Evolutionary conservation across 1,140 invertebrate genomes (phyloP), one percentile per base, ranked within the genome.

Genomic region (Saccostrea glomerata): DNA sequence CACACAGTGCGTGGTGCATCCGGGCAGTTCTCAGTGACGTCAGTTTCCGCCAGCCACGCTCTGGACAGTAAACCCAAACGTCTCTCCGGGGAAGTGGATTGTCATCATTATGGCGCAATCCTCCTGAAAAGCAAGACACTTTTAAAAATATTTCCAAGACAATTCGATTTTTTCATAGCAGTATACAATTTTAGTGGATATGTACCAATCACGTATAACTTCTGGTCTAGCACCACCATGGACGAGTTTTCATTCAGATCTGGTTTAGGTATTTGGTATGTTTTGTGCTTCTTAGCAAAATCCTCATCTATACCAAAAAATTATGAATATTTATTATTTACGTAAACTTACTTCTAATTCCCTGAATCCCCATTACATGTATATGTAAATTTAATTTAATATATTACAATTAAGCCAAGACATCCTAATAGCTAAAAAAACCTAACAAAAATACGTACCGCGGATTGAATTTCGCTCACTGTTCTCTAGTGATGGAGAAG

Each of bases 21-120:
- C 30, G 30, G 30, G 30, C 30, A 36, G 30, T 36, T 36, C 30
- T 36, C 30, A 36, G 30, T 36, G 30, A 47, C 47, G 82, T 86
- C 30, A 88, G 66, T 47, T 82, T 30, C 5, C 58, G 66, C 89
- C 89, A 90, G 11, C 60, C 77, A 55, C 85, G 63, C 25, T 12
- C 13, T 0, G 66, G 66, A 73, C 66, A 25, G 23, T 73, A 30
- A 6, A 73, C 23, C 66, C 66, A 73, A 13, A 25, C 66, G 13
- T 73, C 66, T 12, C 66, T 36, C 2, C 30, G 30, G 30, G 30
- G 30, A 36, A 36, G 30, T 36, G 30, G 30, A 36, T 36, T 36
- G 12, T 73, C 0, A 7, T 11, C n/a, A 30, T 73, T 11, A n/a
- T 70, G 20, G 11, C 23, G 25, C 20, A 73, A 25, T 23, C 66